A percentile compares a stretch with the other conserved stretches of the same genome.
Evolutionary conservation across 1,140 invertebrate genomes (phyloP).

Genomic region (Penaeus indicus): DNA sequence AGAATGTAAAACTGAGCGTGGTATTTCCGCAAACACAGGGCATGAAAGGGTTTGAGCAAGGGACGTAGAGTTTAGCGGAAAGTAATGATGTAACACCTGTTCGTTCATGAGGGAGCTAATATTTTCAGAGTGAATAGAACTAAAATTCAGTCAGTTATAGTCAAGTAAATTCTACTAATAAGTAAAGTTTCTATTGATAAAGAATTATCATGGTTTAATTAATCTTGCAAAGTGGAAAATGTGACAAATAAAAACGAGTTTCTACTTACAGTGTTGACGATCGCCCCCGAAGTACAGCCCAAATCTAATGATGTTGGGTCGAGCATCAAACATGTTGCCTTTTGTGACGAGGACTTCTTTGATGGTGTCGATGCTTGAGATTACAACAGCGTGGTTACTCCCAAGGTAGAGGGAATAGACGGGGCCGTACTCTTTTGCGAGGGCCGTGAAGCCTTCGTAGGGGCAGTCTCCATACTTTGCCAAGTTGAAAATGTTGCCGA

Average conservation of each 20-base stretch:
- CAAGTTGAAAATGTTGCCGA: slow-evolving; percentile 81
- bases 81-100: slow-evolving; percentile 7
- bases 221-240: not conserved
- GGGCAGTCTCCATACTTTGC: slow-evolving; percentile 76
- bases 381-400: slow-evolving; percentile 79
- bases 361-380: slow-evolving; percentile 81
- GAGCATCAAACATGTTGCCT: slow-evolving; percentile 83
- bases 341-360: slow-evolving; percentile 85
- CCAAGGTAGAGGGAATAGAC: slow-evolving; percentile 83
- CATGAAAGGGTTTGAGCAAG: not conserved
- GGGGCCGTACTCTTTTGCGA: slow-evolving; percentile 81
- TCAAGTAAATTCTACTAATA: not conserved
- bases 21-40: slow-evolving; percentile 38
- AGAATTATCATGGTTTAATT: not conserved
- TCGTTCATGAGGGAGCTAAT: not conserved
- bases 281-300: slow-evolving; percentile 77
- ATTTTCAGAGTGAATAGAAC: too few species aligned
- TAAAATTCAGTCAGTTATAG: too few species aligned
- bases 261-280: slow-evolving; percentile 80
- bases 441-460: slow-evolving; percentile 80
- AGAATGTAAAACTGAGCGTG: not conserved
- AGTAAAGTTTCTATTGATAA: not conserved
- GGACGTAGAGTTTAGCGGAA: not conserved
- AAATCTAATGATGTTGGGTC: slow-evolving; percentile 84
- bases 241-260: not conserved